A percentile compares a stretch with the other conserved stretches of the same genome.
phyloP scores from a whole-genome alignment of 2,888 invertebrate species.

The Pyrrhosoma nymphula region DNA sequence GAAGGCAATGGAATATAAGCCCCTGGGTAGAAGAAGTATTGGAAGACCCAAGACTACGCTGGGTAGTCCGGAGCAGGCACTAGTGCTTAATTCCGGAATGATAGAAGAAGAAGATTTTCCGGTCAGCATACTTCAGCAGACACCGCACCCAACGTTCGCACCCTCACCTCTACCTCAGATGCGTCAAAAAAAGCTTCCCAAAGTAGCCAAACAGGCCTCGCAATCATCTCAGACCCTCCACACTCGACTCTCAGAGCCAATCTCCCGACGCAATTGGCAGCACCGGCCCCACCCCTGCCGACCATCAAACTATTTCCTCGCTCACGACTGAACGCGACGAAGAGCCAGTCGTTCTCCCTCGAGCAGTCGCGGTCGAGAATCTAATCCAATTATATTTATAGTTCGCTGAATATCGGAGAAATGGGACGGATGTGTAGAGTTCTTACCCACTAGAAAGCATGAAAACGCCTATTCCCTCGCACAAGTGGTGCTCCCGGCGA shows the following conservation, averaged over 20 bases:
- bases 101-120: too few relatives aligned
- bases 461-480: constrained; percentile 47
- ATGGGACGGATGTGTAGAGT: constrained; percentile 42
- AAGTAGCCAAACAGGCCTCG: background rate
- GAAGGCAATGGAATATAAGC: too few relatives aligned
- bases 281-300: background rate
- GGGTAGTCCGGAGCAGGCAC: too few relatives aligned
- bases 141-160: too few relatives aligned
- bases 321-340: background rate
- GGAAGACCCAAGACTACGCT: too few relatives aligned
- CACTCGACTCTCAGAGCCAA: background rate
- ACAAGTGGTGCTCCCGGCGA: background rate
- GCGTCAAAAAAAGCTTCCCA: background rate
- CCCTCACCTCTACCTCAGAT: background rate
- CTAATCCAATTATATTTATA: constrained; percentile 64
- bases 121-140: too few relatives aligned
- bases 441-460: constrained; percentile 44
- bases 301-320: background rate
- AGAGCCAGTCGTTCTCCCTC: background rate
- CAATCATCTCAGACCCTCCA: background rate
- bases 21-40: too few relatives aligned
- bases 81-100: too few relatives aligned
- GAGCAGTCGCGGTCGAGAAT: constrained; percentile 32
- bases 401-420: constrained; percentile 51
- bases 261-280: background rate